Evolutionary conservation across 1,140 invertebrate genomes (phyloP).

Genomic region (Bursaphelenchus mucronatus): DNA sequence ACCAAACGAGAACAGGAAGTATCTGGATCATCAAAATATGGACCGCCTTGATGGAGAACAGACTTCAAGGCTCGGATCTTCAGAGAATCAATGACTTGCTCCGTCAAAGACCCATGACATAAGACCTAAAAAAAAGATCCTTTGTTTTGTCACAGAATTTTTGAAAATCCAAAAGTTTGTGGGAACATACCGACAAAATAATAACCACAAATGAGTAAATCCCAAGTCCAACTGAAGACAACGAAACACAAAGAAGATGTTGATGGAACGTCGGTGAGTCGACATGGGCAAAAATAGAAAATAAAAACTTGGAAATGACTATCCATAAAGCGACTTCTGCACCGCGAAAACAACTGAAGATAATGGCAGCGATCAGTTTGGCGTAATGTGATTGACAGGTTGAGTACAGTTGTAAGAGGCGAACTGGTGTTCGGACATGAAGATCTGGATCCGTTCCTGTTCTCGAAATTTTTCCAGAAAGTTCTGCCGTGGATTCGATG

Average conservation of each 20-base stretch:
- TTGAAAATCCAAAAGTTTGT: neutral
- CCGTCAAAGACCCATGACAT: slow-evolving; percentile 18
- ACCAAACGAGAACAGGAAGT: slow-evolving; percentile 15
- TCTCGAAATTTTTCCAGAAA: too few relatives aligned
- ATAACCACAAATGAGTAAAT: slow-evolving; percentile 16
- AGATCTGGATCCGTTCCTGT: too few relatives aligned
- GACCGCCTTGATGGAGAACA: slow-evolving; percentile 64
- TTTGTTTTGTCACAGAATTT: neutral
- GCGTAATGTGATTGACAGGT: slow-evolving; percentile 6
- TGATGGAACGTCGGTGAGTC: too few relatives aligned
- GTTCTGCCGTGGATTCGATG: too few relatives aligned
- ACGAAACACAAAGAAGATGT: too few relatives aligned
- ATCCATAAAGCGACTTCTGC: slow-evolving; percentile 25
- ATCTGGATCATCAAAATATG: slow-evolving; percentile 63
- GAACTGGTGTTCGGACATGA: too few relatives aligned
- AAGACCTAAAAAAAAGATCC: neutral
- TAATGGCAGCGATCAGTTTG: slow-evolving; percentile 21
- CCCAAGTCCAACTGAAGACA: neutral
- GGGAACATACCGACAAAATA: neutral
- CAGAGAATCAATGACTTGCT: slow-evolving; percentile 31
- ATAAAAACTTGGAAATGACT: neutral
- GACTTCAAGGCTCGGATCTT: slow-evolving; percentile 44
- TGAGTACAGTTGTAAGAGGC: neutral
- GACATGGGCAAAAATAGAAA: too few relatives aligned
- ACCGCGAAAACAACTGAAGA: slow-evolving; percentile 25